Percentiles rank a stretch among this genome's conserved stretches.
phyloP scores from a whole-genome alignment of 1,140 invertebrate genomes.

The Zaprionus vittiger region DNA sequence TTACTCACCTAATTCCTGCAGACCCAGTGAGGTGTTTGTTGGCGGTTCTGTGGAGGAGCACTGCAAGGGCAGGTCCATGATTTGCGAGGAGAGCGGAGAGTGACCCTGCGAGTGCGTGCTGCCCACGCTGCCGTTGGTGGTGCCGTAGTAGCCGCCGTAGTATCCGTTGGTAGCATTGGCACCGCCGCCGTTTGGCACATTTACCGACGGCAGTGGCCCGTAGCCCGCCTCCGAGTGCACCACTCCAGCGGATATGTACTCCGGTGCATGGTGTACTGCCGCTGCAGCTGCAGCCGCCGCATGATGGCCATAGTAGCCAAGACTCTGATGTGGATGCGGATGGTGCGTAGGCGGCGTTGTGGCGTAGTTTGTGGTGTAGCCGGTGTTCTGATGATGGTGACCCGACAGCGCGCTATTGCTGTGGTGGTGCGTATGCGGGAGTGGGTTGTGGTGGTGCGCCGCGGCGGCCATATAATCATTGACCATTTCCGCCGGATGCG shows the following conservation, averaged over 20 bases:
- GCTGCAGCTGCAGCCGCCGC: constrained; percentile 60
- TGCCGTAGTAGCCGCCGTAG: constrained; percentile 77
- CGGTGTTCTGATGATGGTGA: constrained; percentile 77
- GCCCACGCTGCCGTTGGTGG: constrained; percentile 79
- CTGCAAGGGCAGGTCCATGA: constrained; percentile 83
- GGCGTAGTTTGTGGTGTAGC: constrained; percentile 74
- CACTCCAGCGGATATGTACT: constrained; percentile 73
- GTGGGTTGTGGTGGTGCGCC: constrained; percentile 69
- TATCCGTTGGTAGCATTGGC: constrained; percentile 68
- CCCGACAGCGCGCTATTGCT: constrained; percentile 77
- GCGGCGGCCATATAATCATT: constrained; percentile 80
- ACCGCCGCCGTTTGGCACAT: constrained; percentile 57
- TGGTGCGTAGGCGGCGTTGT: constrained; percentile 81
- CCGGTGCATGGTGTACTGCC: constrained; percentile 73
- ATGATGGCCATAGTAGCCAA: constrained; percentile 76
- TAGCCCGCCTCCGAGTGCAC: constrained; percentile 73
- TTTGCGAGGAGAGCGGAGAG: constrained; percentile 77
- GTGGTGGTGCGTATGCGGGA: constrained; percentile 77
- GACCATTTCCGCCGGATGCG: constrained; percentile 83
- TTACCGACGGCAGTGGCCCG: constrained; percentile 66
- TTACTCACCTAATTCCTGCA: constrained; percentile 80
- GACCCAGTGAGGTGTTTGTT: constrained; percentile 79
- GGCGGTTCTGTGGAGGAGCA: constrained; percentile 83
- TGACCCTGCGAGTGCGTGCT: constrained; percentile 80
- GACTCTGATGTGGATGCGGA: constrained; percentile 75